Percentiles rank a stretch among this genome's conserved stretches.
Conservation (phyloP, 2,113 vertebrate genomes). For the Pampusana beccarii region DNA sequence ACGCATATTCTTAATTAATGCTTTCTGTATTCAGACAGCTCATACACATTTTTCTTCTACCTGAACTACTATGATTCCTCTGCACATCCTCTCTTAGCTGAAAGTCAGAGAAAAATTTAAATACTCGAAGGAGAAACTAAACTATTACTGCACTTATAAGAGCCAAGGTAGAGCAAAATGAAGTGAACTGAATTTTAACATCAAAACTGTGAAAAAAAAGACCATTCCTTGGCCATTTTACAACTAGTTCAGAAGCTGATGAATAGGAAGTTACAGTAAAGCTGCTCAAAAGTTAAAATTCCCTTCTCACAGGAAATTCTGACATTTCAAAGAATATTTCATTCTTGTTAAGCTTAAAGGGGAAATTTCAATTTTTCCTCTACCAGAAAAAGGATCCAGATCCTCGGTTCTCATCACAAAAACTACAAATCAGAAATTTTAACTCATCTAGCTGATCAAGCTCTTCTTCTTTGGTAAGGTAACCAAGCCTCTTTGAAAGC, state of each 20-base stretch:
- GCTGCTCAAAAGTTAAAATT: background rate
- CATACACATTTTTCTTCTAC: background rate
- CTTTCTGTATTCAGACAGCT: background rate
- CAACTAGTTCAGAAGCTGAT: background rate
- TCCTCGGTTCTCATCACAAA: background rate
- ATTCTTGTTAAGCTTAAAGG: background rate
- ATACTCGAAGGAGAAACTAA: background rate
- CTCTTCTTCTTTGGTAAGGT: background rate
- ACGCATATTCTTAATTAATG: constrained; percentile 1
- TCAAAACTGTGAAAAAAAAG: background rate
- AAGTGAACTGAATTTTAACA: background rate
- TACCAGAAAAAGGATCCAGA: background rate
- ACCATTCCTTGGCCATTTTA: background rate
- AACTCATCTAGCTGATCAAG: background rate
- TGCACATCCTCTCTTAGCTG: background rate
- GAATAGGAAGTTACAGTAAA: background rate
- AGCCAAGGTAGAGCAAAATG: background rate
- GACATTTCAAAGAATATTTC: background rate
- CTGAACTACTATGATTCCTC: background rate
- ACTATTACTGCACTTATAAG: background rate
- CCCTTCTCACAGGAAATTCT: background rate
- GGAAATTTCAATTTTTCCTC: background rate
- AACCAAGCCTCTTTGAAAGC: background rate
- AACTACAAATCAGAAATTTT: background rate
- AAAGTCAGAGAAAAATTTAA: background rate